Conservation (phyloP, 2,888 invertebrate genomes). For the Gerris lacustris region DNA sequence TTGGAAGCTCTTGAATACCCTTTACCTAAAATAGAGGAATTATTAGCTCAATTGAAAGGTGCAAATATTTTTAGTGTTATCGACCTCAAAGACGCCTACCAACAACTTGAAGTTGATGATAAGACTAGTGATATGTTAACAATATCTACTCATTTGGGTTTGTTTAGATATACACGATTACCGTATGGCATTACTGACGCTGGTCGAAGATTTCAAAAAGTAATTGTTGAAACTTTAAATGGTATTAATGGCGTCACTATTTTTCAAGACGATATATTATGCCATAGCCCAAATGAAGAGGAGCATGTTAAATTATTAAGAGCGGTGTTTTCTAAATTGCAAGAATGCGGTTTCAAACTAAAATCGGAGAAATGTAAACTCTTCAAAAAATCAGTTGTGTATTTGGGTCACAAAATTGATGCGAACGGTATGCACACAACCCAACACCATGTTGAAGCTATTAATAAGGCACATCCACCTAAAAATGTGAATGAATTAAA, state of each 20-base stretch:
- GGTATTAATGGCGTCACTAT: slow-evolving; percentile 12
- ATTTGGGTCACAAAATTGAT: slow-evolving; percentile 8
- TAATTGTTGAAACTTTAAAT: slow-evolving; percentile 9
- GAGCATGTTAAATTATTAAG: slow-evolving; percentile 19
- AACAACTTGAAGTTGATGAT: slow-evolving; percentile 33
- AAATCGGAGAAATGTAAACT: slow-evolving; percentile 19
- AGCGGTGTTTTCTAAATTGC: too few species aligned
- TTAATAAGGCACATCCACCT: slow-evolving; percentile 8
- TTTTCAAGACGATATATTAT: slow-evolving; percentile 18
- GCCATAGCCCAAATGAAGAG: slow-evolving; percentile 3
- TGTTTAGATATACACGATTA: slow-evolving; percentile 30
- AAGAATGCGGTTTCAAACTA: slow-evolving; percentile 13
- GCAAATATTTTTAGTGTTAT: slow-evolving; percentile 34
- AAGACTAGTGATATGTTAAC: slow-evolving; percentile 32
- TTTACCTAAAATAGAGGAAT: slow-evolving; percentile 28
- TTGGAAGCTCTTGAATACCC: slow-evolving; percentile 30
- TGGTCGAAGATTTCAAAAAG: slow-evolving; percentile 18
- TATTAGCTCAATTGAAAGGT: slow-evolving; percentile 29
- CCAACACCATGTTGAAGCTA: slow-evolving; percentile 4
- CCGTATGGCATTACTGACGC: slow-evolving; percentile 31
- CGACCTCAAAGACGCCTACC: slow-evolving; percentile 35
- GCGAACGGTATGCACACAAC: background rate
- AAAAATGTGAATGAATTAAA: slow-evolving; percentile 1
- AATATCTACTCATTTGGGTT: slow-evolving; percentile 33
- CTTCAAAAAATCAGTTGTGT: background rate